Conservation (phyloP, 2,113 vertebrate species). For the Himantopus leucocephalus region DNA sequence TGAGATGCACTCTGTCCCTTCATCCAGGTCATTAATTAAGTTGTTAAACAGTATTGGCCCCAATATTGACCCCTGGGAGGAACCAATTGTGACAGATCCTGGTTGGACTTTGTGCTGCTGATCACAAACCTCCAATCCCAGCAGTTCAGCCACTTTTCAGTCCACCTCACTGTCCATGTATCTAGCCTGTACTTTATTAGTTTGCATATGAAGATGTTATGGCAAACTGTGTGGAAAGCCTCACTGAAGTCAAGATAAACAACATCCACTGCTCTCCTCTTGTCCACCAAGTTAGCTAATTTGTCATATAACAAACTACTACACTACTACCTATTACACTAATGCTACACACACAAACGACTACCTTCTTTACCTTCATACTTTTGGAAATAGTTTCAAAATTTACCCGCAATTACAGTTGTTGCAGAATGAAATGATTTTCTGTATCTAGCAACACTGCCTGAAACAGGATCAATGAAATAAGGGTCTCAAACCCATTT, state of each 20-base stretch:
- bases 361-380: neutral
- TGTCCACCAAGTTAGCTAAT: neutral
- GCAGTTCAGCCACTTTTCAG: neutral
- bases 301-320: neutral
- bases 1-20: neutral
- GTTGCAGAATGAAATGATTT: neutral
- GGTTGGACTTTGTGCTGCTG: neutral
- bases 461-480: neutral
- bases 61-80: neutral
- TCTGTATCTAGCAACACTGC: neutral
- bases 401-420: neutral
- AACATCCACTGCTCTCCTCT: neutral
- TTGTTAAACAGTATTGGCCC: neutral
- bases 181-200: neutral
- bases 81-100: neutral
- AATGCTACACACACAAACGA: neutral
- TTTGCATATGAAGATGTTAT: neutral
- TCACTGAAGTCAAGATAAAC: neutral
- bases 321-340: neutral
- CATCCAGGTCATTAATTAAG: neutral
- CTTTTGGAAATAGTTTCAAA: neutral
- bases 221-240: neutral
- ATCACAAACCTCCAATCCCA: neutral
- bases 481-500: neutral
- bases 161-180: neutral